Evolutionary conservation across 2,113 vertebrate genomes (phyloP), one percentile per base, ranked within the genome.

Genomic region (Erinaceus europaeus): DNA sequence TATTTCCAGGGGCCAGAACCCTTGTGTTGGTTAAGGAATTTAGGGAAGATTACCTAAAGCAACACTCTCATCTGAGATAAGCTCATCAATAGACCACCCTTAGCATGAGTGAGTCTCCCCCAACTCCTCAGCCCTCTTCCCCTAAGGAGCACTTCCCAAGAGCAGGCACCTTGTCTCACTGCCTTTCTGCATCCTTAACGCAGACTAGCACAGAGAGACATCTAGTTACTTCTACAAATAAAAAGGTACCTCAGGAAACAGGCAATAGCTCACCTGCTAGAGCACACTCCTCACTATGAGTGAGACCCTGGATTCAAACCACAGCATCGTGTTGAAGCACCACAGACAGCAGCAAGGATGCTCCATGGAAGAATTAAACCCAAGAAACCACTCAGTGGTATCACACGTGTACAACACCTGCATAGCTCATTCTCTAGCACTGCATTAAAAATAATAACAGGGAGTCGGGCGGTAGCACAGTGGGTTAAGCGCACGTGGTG

Each of bases 191-290:
- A 53, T 48, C 36, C 42, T 65, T 40, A 61, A 10, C n/a, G 55
- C 15, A 57, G 40, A 5, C 34, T 38, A 57, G 59, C 80, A 81
- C 48, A 55, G 53, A 86, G 50, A 76, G 42, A n/a, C 38, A 2
- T 5, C 0, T 20, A 12, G 2, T 40, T 78, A 10, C 15, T 74
- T 67, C 34, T 38, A 7, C 53, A 50, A 69, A 50, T 61, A 25
- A 69, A 77, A 57, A 79, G 52, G 50, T 65, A 23, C 72, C 87
- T 91, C n/a, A 32, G n/a, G n/a, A n/a, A n/a, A n/a, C n/a, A n/a
- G n/a, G n/a, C n/a, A n/a, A n/a, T n/a, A n/a, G n/a, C n/a, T n/a
- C n/a, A n/a, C n/a, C n/a, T n/a, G n/a, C n/a, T n/a, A n/a, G n/a
- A n/a, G n/a, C n/a, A n/a, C n/a, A n/a, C n/a, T n/a, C n/a, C n/a